Evolutionary conservation across 53 echinoderm and acorn worm genomes (phyloP), one percentile per base, ranked within the genome.

Genomic region (Patiria pectinifera): DNA sequence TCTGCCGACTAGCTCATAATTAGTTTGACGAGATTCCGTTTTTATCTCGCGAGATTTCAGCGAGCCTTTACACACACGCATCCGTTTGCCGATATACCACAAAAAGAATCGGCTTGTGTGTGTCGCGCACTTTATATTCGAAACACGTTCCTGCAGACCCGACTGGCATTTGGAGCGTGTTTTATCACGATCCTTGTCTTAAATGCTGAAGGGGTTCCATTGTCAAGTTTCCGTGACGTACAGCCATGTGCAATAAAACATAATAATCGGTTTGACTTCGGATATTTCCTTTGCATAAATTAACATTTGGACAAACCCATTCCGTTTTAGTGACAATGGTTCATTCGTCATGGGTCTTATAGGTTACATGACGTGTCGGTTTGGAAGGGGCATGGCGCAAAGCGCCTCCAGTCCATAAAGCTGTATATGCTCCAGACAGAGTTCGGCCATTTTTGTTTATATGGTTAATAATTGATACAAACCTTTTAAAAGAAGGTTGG

Each of bases 241-340:
- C 66, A 15, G 66, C 19, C 15, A 6, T 66, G 19, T 66, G 66
- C 19, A 16, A 66, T 66, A 16, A 53, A 53, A 53, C 0, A 66
- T 8, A 60, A 35, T 35, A 35, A 35, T 66, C 19, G 66, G 15
- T 66, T 79, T 46, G 10, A 9, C 80, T 46, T 79, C 19, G 47
- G 48, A 46, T 46, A 79, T 79, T 79, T 83, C 45, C 60, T 24
- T 22, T 58, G 83, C 59, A 83, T 83, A 83, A 53, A 83, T 83
- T 83, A 83, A 59, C 83, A 83, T 83, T 83, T 83, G 24, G 2
- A 45, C 21, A 23, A 18, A 45, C 21, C 14, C 46, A 79, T 25
- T 46, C 19, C 44, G 6, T 24, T 76, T 35, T 53, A 53, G 35
- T 26, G 2, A 23, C 11, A 76, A n/a, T 76, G 25, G 77, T 53